Conservation (phyloP, 1,140 invertebrate genomes). For the Lamellibrachia luymesi region DNA sequence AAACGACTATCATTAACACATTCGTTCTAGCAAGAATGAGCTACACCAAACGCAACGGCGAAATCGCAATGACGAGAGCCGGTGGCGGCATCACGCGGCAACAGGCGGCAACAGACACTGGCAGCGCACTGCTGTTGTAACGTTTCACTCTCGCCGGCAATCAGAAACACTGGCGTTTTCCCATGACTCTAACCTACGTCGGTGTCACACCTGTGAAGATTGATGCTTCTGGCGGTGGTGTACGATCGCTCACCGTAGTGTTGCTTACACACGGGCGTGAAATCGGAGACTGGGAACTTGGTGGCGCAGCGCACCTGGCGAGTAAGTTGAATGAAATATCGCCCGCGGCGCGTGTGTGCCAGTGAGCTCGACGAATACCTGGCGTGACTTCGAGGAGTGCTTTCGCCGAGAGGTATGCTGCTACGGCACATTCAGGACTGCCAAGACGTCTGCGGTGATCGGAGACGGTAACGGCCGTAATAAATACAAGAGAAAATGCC, state of each 20-base stretch:
- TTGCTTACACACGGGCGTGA: background rate
- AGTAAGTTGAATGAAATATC: constrained; percentile 5
- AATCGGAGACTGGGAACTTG: background rate
- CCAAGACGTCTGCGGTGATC: background rate
- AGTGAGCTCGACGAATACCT: background rate
- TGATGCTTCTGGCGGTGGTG: background rate
- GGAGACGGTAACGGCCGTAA: background rate
- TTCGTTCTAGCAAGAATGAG: background rate
- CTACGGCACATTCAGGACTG: background rate
- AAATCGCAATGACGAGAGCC: background rate
- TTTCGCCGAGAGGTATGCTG: background rate
- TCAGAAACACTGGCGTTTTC: background rate
- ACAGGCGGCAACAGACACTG: background rate
- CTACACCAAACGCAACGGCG: background rate
- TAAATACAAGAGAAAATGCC: constrained; percentile 5
- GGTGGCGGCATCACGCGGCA: background rate
- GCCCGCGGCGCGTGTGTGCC: too few species aligned
- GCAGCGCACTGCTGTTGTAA: background rate
- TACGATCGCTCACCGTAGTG: background rate
- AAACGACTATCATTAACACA: background rate
- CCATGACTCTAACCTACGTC: background rate
- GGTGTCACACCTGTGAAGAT: background rate
- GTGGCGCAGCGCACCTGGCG: background rate
- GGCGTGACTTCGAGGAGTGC: background rate
- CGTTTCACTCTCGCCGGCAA: background rate